Evolutionary conservation across 2,888 invertebrate genomes (phyloP), one percentile per base, ranked within the genome.

Genomic region (Tenodera sinensis): DNA sequence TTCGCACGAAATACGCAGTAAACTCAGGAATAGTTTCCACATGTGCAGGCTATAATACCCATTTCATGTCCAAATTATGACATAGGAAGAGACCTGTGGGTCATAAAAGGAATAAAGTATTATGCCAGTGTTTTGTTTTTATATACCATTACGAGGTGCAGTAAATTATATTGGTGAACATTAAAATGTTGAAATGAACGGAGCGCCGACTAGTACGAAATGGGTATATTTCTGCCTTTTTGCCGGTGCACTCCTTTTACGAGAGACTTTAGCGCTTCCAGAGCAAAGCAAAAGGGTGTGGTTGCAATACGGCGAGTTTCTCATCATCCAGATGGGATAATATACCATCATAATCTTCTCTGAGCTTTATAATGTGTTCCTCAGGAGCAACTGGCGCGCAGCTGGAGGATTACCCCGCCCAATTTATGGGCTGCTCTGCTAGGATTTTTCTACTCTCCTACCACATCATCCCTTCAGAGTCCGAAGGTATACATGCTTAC

Each of bases 311-410:
- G 83, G 42, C 27, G 83, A 28, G 87, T 42, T 87, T 54, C 81
- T 88, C 85, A 89, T 88, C 89, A 83, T 86, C 81, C 81, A 89
- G 85, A 88, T 88, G 82, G 86, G 83, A 89, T 88, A 89, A 89
- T 89, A 89, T 86, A 89, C 15, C 83, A 89, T 89, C 88, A 86
- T 88, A 88, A 88, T 88, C 88, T 86, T 85, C 89, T 25, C 47
- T 42, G 83, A 87, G 88, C 83, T 88, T 86, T 83, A 89, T 89
- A 89, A 89, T 89, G 86, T 86, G 85, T 86, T 88, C 88, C 85
- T 89, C 71, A 81, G 85, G 88, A 83, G 71, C 42, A 87, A 42
- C 88, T 85, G 34, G 1, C 81, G 25, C 27, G 83, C 12, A 87
- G 82, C 87, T 83, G 83, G n/a, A 83, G 87, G 89, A 89, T 89